A percentile compares a stretch with the other conserved stretches of the same genome.
phyloP scores from a whole-genome alignment of 2,113 vertebrate genomes.

The Isichthys henryi region DNA sequence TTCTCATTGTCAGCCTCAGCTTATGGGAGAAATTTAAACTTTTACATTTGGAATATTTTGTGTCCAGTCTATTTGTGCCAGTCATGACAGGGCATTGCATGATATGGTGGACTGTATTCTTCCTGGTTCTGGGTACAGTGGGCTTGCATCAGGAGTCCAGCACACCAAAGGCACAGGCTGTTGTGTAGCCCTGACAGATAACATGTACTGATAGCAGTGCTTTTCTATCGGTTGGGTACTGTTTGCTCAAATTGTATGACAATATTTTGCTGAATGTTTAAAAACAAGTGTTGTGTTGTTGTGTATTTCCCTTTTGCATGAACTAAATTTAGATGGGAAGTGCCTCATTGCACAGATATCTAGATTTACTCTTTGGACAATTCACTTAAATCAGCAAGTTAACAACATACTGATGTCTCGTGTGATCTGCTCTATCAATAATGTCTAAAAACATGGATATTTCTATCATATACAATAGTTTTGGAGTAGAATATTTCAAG shows the following conservation, averaged over 20 bases:
- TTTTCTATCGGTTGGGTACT: background rate
- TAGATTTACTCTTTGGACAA: background rate
- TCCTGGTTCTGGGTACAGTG: background rate
- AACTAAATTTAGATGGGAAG: background rate
- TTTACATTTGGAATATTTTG: background rate
- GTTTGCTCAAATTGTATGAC: background rate
- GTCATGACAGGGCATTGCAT: background rate
- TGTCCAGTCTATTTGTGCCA: background rate
- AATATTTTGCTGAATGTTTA: background rate
- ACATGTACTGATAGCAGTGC: background rate
- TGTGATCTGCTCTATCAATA: background rate
- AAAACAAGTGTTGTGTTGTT: background rate
- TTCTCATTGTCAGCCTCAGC: background rate
- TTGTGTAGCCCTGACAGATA: background rate
- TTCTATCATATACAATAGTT: background rate
- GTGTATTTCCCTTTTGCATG: background rate
- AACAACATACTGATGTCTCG: background rate
- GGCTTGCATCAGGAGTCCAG: background rate
- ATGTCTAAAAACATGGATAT: background rate
- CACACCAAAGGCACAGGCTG: background rate
- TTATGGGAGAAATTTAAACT: background rate
- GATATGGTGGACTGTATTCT: background rate
- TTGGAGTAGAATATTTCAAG: background rate
- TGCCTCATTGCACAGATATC: background rate
- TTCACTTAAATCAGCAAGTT: background rate